A percentile compares a stretch with the other conserved stretches of the same genome.
phyloP scores from a whole-genome alignment of 2,797 vertebrate species.

The Rousettus madagascariensis region DNA sequence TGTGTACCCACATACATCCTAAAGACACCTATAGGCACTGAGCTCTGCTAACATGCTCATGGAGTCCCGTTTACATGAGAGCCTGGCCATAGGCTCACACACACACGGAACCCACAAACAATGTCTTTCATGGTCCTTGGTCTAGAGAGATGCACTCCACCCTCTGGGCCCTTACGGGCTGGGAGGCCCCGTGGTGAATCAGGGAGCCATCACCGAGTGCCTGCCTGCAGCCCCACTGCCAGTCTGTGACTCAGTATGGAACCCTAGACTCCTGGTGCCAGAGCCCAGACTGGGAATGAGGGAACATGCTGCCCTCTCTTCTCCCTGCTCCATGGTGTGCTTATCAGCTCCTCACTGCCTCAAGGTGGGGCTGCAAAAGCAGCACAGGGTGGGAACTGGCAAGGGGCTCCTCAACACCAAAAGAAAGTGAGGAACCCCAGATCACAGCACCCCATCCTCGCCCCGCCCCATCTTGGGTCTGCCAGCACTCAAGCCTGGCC shows the following conservation, averaged over 20 bases:
- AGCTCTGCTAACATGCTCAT: neutral
- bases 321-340: neutral
- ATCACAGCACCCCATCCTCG: neutral
- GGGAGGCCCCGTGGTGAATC: conserved; percentile 66
- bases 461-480: neutral
- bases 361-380: neutral
- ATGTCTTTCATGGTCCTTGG: neutral
- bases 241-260: conserved; percentile 62
- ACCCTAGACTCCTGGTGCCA: conserved; percentile 21
- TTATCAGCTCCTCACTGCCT: neutral
- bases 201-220: conserved; percentile 54
- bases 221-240: neutral
- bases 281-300: neutral
- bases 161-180: neutral
- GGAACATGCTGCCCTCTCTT: neutral
- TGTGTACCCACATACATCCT: neutral
- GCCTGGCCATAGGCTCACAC: neutral
- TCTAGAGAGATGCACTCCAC: neutral
- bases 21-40: neutral
- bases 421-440: neutral
- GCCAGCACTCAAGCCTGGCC: neutral
- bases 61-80: neutral
- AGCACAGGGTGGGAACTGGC: neutral
- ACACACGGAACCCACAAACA: neutral
- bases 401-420: neutral